Conservation (phyloP, 2,797 vertebrate species). For the Sebastes kiyomatsui region DNA sequence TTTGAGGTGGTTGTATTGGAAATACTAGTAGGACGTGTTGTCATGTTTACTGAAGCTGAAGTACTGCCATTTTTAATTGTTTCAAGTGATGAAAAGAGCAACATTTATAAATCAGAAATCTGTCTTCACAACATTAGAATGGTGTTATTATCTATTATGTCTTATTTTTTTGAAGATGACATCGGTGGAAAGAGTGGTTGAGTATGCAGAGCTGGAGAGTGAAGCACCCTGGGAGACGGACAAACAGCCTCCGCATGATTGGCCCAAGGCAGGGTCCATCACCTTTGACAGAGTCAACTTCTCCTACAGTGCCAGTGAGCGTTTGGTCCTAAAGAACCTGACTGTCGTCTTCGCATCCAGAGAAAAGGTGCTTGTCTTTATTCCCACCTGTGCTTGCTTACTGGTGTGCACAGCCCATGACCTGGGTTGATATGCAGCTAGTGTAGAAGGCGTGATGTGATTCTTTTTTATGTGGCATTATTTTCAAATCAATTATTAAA, state of each 20-base stretch:
- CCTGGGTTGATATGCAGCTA: constrained; percentile 73
- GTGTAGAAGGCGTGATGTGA: constrained; percentile 64
- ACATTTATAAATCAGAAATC: background rate
- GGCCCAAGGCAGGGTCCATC: constrained; percentile 90
- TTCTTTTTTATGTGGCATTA: constrained; percentile 78
- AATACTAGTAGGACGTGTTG: background rate
- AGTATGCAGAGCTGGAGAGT: constrained; percentile 93
- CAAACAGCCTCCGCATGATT: constrained; percentile 85
- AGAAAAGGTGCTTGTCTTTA: constrained; percentile 88
- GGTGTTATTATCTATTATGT: background rate
- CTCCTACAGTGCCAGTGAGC: constrained; percentile 87
- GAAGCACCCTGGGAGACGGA: constrained; percentile 92
- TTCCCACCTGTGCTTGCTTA: constrained; percentile 41
- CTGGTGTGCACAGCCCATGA: constrained; percentile 62
- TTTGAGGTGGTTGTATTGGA: background rate
- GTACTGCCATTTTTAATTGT: background rate
- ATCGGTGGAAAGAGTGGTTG: constrained; percentile 93
- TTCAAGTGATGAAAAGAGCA: background rate
- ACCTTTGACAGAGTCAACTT: constrained; percentile 93
- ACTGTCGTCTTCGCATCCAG: constrained; percentile 87
- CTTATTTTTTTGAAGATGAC: constrained; percentile 82
- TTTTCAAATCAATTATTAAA: constrained; percentile 85
- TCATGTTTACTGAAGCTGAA: background rate
- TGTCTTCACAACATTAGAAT: background rate
- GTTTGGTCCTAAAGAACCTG: constrained; percentile 90